Evolutionary conservation across 2,888 invertebrate species (phyloP), one percentile per base, ranked within the genome.

Genomic region (Nemapogon koenigi): DNA sequence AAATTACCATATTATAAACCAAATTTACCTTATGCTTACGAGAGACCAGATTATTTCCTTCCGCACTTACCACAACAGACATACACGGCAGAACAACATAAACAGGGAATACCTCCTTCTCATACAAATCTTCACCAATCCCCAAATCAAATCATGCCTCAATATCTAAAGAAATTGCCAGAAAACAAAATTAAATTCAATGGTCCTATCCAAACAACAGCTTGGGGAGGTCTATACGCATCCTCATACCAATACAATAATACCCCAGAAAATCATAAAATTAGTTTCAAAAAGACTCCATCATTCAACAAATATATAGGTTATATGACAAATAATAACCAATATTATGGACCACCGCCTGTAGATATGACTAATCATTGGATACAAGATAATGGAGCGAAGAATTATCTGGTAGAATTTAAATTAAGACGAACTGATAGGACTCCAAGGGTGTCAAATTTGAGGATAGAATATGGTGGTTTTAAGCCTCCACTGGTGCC

Each of bases 401-500:
- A 50, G 3, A 50, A 56, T 38, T 50, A 73, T 48, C 55, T 67
- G 0, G 67, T 79, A 1, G 81, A 82, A 14, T 63, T 78, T 17
- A 79, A 81, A 37, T 54, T 78, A 16, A 65, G 81, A 38, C 72
- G 82, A 30, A 57, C 84, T 15, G 86, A 86, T 13, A 79, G 85
- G 40, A 84, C 83, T 44, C 66, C 71, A 0, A 71, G 63, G 42
- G 44, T 67, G 1, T 54, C 54, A 0, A 65, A 62, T 19, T 70
- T 91, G 1, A 84, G 87, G 50, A 82, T 92, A 52, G 92, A 92
- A 47, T 92, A 92, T 49, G 86, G 88, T 2, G 88, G 91, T 0
- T 92, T 92, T 48, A 89, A 88, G 51, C 91, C 92, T 0, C 92
- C 91, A 0, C 59, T 92, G 49, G 82, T 89, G 43, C 92, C 92